These are phyloP conservation scores for Tapera naevia DNA, from an alignment of 2,797 vertebrate genomes.

Conservation along the genomic window DNA sequence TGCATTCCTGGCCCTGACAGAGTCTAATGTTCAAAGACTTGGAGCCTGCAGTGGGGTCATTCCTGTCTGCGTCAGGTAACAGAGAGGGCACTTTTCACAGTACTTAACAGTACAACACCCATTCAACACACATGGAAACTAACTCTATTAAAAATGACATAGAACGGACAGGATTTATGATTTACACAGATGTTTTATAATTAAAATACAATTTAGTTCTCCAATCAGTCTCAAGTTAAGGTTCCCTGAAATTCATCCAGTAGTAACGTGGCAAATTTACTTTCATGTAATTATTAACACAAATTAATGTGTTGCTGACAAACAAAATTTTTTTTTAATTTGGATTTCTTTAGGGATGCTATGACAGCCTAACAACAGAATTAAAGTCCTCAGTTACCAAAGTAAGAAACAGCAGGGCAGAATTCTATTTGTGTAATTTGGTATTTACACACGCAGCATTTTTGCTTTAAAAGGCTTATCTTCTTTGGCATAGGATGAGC, in stretches of 20 bases:
- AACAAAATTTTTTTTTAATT: neutral
- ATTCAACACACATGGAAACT: neutral
- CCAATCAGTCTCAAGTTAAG: neutral
- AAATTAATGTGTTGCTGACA: neutral
- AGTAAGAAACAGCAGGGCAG: neutral
- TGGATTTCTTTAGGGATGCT: neutral
- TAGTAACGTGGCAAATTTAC: neutral
- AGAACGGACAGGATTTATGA: neutral
- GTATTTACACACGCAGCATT: neutral
- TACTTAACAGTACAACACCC: neutral
- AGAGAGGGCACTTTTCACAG: neutral
- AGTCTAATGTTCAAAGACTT: neutral
- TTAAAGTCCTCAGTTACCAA: neutral
- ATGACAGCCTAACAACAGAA: neutral
- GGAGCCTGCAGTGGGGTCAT: neutral
- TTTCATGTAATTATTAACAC: neutral
- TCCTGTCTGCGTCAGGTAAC: neutral
- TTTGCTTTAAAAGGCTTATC: neutral
- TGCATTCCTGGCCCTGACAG: neutral
- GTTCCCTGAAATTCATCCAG: neutral
- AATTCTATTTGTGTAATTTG: neutral
- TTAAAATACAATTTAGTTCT: conserved; percentile 23
- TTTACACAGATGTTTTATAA: neutral
- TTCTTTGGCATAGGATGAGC: neutral
- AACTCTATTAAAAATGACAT: neutral